Percentiles rank a stretch among this genome's conserved stretches.
phyloP scores from a whole-genome alignment of 2,888 invertebrate genomes.

The Schizotus pectinicornis region DNA sequence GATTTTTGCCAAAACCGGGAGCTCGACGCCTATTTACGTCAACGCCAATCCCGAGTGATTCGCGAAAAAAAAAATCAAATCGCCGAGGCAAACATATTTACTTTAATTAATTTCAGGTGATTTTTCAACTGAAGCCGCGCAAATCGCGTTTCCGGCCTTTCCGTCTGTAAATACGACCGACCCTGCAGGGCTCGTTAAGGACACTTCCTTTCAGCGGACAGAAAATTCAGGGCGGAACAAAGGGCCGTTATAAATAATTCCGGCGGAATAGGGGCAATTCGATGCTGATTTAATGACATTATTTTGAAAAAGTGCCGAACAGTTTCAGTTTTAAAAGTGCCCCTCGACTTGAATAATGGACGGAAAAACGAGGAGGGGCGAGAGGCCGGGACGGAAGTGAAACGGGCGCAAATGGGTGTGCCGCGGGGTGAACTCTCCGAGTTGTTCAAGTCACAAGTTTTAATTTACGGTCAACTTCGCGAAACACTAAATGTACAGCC shows the following conservation, averaged over 20 bases:
- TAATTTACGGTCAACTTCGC: constrained; percentile 48
- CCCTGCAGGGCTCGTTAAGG: too few species aligned
- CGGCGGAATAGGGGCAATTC: constrained; percentile 22
- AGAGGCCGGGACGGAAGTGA: constrained; percentile 19
- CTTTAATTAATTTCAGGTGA: too few species aligned
- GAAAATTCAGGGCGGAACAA: too few species aligned
- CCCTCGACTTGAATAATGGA: constrained; percentile 14
- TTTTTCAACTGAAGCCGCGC: too few species aligned
- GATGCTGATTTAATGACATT: constrained; percentile 37
- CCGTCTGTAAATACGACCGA: too few species aligned
- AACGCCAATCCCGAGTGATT: neutral
- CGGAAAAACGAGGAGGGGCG: constrained; percentile 17
- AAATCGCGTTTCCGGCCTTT: too few species aligned
- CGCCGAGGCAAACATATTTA: neutral
- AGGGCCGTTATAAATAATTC: neutral
- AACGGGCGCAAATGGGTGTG: constrained; percentile 28
- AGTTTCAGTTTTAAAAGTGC: too few species aligned
- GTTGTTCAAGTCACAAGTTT: constrained; percentile 47
- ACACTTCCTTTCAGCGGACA: too few species aligned
- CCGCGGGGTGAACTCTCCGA: constrained; percentile 32
- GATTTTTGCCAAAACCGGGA: too few species aligned
- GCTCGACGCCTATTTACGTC: neutral
- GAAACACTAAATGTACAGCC: constrained; percentile 32
- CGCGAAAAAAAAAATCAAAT: constrained; percentile 4
- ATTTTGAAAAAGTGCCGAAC: constrained; percentile 35